Percentiles rank a stretch among this genome's conserved stretches.
Conservation (phyloP, 2,797 vertebrate genomes). For the Amniataba percoides region DNA sequence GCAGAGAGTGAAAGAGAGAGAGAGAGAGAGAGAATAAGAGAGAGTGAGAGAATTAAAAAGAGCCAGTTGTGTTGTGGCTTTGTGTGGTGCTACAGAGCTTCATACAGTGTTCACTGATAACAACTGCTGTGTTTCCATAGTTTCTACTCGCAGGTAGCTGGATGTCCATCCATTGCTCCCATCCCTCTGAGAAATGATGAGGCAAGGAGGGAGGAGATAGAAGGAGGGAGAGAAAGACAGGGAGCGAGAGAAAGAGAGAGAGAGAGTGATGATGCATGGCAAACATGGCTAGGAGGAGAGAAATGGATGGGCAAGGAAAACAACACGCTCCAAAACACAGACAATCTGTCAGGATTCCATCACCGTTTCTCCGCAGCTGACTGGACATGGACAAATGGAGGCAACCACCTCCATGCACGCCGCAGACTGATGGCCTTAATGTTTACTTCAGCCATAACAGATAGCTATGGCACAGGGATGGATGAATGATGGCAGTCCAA, state of each 20-base stretch:
- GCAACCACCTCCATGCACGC: conserved; percentile 63
- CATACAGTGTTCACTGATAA: conserved; percentile 47
- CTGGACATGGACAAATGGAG: conserved; percentile 84
- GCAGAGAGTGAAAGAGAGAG: too few species aligned
- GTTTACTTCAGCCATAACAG: conserved; percentile 79
- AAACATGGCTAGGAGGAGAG: conserved; percentile 78
- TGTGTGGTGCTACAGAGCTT: conserved; percentile 45
- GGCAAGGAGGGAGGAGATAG: conserved; percentile 62
- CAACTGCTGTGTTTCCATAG: conserved; percentile 58
- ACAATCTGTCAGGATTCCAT: conserved; percentile 85
- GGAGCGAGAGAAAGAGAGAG: conserved; percentile 41
- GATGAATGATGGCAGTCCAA: conserved; percentile 69
- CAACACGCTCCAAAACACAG: conserved; percentile 84
- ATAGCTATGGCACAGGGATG: conserved; percentile 64
- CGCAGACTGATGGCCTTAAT: conserved; percentile 83
- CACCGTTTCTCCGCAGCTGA: conserved; percentile 77
- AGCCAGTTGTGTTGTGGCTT: conserved; percentile 45
- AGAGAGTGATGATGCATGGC: conserved; percentile 81
- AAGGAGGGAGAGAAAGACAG: conserved; percentile 18
- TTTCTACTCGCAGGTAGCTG: conserved; percentile 70
- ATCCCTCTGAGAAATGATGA: conserved; percentile 74
- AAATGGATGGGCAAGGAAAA: conserved; percentile 83
- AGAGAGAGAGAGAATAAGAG: conserved; percentile 7
- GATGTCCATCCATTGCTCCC: conserved; percentile 59
- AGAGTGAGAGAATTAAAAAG: conserved; percentile 46